These are phyloP conservation scores for Teleiodes luculella DNA, from an alignment of 2,888 invertebrate genomes.

Conservation along the genomic window DNA sequence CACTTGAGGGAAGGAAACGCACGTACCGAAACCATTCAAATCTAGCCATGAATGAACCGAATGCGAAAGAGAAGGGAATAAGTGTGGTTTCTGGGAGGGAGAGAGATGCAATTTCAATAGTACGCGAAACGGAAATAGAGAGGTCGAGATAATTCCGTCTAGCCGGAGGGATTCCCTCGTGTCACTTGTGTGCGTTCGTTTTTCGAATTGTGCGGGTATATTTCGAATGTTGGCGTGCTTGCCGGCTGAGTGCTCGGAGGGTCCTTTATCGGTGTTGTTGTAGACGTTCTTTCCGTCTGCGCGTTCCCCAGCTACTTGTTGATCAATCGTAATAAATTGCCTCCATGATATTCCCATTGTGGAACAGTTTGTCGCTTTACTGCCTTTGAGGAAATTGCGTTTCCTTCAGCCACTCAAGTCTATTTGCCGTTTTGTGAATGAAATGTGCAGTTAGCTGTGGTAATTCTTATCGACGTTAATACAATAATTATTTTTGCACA, in stretches of 20 bases:
- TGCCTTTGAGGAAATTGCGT: constrained; percentile 72
- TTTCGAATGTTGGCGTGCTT: constrained; percentile 66
- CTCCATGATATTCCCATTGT: constrained; percentile 77
- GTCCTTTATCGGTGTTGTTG: constrained; percentile 48
- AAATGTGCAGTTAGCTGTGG: neutral
- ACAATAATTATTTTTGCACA: neutral
- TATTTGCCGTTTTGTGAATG: constrained; percentile 47
- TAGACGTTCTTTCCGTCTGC: constrained; percentile 60
- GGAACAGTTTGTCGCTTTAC: constrained; percentile 75
- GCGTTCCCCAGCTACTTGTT: constrained; percentile 73
- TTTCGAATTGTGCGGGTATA: constrained; percentile 66
- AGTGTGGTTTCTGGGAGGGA: constrained; percentile 35
- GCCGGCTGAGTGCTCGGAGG: constrained; percentile 51
- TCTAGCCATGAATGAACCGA: constrained; percentile 73
- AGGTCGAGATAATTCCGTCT: constrained; percentile 76
- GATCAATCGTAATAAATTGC: constrained; percentile 78
- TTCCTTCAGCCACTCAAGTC: constrained; percentile 65
- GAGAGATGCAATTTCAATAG: constrained; percentile 70
- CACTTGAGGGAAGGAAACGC: constrained; percentile 54
- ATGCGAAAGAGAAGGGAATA: constrained; percentile 66
- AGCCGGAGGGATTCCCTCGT: constrained; percentile 78
- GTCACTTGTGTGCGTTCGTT: constrained; percentile 76
- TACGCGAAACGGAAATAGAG: constrained; percentile 78
- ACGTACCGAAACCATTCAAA: constrained; percentile 71
- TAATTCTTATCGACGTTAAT: neutral